Evolutionary conservation across 2,888 invertebrate genomes (phyloP), one percentile per base, ranked within the genome.

Genomic region (Spisula solida): DNA sequence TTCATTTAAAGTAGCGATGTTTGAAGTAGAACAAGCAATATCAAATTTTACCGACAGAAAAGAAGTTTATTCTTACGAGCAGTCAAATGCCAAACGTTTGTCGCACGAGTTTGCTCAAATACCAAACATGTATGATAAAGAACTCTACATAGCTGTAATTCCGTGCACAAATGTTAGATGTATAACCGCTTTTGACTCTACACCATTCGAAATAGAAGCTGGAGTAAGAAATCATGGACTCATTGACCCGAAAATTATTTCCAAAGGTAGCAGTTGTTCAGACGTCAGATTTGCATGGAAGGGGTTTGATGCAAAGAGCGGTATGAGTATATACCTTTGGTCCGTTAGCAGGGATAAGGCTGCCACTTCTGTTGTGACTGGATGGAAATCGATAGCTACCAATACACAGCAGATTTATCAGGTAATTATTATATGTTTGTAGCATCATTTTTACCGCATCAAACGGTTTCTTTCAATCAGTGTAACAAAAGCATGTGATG

Each of bases 291-390:
- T 82, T 14, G 10, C 82, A 41, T 88, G 88, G 88, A 14, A 41
- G 47, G 18, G n/a, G 6, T 87, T 83, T 25, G 16, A 83, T 56
- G 41, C 79, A 60, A 83, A 56, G 20, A 87, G 87, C 80, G 20
- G 29, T 18, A 48, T 88, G n/a, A 66, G 47, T 1, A 51, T 85
- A 12, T 88, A 88, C 47, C 81, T 81, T 55, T 88, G 85, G 88
- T 41, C 81, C 8, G 4, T 82, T 8, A 83, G 82, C 56, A 60
- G 66, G 31, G 79, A 82, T 41, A 48, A 78, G 14, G 51, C 70
- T 18, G 81, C 20, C 29, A 66, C 81, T 51, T 14, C 6, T 20
- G 18, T 86, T 47, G 25, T 51, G 25, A 34, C 66, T 8, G 12
- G 14, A 2, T 86, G 86, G 86, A 81, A 51, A 70, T 34, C 75